Conservation (phyloP, 2,797 vertebrate genomes). For the Gymnothorax javanicus region DNA sequence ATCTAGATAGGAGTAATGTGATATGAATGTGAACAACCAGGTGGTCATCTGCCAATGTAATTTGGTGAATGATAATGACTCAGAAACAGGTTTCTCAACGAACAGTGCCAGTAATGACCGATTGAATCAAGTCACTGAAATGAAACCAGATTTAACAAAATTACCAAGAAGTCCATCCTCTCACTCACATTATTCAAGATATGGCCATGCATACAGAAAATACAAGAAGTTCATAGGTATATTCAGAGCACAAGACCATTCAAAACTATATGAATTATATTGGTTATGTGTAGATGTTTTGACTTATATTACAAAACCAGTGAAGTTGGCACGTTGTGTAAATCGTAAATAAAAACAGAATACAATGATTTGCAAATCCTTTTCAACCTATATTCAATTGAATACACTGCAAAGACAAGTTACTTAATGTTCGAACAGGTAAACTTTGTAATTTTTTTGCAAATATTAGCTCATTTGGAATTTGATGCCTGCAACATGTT, state of each 20-base stretch:
- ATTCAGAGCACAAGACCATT: not conserved
- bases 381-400: too few species aligned
- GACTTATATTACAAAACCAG: not conserved
- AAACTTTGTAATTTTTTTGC: too few species aligned
- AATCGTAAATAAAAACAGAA: too few species aligned
- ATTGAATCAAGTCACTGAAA: not conserved
- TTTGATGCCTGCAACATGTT: too few species aligned
- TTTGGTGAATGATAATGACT: not conserved
- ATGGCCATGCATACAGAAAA: not conserved
- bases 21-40: not conserved
- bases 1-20: not conserved
- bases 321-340: too few species aligned
- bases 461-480: too few species aligned
- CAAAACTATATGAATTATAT: not conserved
- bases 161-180: not conserved
- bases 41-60: not conserved
- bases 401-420: too few species aligned
- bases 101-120: not conserved
- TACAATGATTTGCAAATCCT: too few species aligned
- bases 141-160: not conserved
- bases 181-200: not conserved
- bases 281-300: not conserved
- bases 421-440: too few species aligned
- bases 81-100: constrained; percentile 15
- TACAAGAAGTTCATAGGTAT: not conserved